Evolutionary conservation across 2,888 invertebrate species (phyloP), one percentile per base, ranked within the genome.

Genomic region (Leptinotarsa rubiginosa): DNA sequence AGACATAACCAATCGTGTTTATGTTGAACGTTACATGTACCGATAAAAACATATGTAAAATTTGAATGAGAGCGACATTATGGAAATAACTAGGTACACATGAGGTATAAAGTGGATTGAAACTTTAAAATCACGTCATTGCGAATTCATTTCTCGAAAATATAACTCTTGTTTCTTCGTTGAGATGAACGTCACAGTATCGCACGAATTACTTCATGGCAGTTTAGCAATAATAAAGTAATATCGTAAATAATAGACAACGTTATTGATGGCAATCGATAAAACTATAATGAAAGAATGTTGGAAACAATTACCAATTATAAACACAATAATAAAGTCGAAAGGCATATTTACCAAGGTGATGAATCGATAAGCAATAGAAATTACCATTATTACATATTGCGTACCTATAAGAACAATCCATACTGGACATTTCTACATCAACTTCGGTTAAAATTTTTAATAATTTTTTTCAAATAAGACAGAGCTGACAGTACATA

Each of bases 261-360:
- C 20, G 47, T 50, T 70, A 15, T 62, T 67, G 47, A 49, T 20
- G 18, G 56, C 67, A 67, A 72, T 68, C 67, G 47, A 72, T 52
- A 25, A 47, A 59, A 54, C 65, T 68, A 49, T 67, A 65, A 67
- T 67, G 66, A 31, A 72, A 68, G 64, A 72, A 72, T 72, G 72
- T 72, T 72, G 62, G 18, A 72, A 72, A 72, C 72, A 72, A 72
- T 72, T 67, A 72, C 67, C 67, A 67, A 67, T 72, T 67, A 72
- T 72, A 67, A 62, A 50, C 47, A 50, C 15, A 52, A 47, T 72
- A 72, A 72, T 72, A 67, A 47, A 52, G 59, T 66, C 56, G 20
- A 52, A 65, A 25, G n/a, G 62, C 31, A 59, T 67, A 72, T 67
- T 65, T 72, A 72, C 72, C 49, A 49, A 47, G 20, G 25, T 12